A percentile compares a stretch with the other conserved stretches of the same genome.
These are phyloP conservation scores for Spodoptera picta DNA, from an alignment of 2,888 invertebrate species.

Conservation along the genomic window DNA sequence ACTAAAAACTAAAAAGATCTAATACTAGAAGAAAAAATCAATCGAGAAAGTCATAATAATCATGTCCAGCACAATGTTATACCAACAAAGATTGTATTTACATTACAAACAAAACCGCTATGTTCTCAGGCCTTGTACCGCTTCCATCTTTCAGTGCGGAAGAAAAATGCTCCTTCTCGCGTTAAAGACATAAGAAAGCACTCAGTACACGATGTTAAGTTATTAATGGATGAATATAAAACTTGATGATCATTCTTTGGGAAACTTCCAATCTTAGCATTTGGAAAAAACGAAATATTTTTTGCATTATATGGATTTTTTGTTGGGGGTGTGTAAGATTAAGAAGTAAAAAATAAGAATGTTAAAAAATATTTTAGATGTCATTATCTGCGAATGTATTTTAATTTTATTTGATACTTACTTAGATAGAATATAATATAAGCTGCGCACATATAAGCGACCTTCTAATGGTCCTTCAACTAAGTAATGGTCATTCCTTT, in stretches of 20 bases:
- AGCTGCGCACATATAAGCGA: too few relatives aligned
- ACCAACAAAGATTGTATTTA: too few relatives aligned
- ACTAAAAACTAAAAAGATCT: too few relatives aligned
- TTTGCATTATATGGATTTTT: constrained; percentile 15
- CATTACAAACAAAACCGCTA: constrained; percentile 2
- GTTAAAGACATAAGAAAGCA: constrained; percentile 76
- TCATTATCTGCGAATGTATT: too few relatives aligned
- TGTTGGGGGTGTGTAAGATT: not conserved
- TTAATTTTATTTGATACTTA: too few relatives aligned
- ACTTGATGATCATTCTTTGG: constrained; percentile 62
- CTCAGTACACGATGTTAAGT: constrained; percentile 69
- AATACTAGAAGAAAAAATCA: too few relatives aligned
- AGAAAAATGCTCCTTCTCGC: constrained; percentile 66
- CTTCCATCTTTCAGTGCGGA: constrained; percentile 47
- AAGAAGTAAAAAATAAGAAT: not conserved
- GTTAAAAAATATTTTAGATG: too few relatives aligned
- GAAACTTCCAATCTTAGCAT: constrained; percentile 41
- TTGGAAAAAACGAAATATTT: constrained; percentile 37
- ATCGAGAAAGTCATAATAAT: too few relatives aligned
- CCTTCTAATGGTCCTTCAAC: too few relatives aligned
- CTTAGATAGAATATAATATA: too few relatives aligned
- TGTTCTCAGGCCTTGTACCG: constrained; percentile 38
- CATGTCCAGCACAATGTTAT: too few relatives aligned
- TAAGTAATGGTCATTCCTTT: too few relatives aligned
- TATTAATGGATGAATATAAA: constrained; percentile 76